Base-by-base conservation (phyloP, 2,113 vertebrate genomes). In the Etheostoma spectabile region DNA sequence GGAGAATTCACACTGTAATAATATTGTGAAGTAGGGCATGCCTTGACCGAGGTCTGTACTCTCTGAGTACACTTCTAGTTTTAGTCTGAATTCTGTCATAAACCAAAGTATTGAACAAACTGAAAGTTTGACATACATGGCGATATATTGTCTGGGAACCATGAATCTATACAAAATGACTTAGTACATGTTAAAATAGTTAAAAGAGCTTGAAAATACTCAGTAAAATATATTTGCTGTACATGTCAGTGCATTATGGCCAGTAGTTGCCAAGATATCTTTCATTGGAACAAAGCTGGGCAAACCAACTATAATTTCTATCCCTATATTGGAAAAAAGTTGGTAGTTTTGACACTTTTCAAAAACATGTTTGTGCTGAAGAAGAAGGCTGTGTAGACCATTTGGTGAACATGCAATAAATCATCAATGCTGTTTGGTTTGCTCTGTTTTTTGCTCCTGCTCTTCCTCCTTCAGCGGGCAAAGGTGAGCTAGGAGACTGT, bases 341-440 rank as follows among this genome's bases (percentile, higher is more conserved):
- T 6, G 10, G 11, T 66, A 2, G 15, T 30, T 18, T 35, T 61
- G 30, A 10, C 16, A 60, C 16, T 19, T 35, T 60, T 35, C 8
- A 60, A 33, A 60, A 61, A 6, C 14, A 2, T 14, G 61, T 8
- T 35, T 53, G 19, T 6, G 65, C 52, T 72, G 24, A 24, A 30
- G 21, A 19, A 30, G n/a, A 62, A 79, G 73, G 51, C 48, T 73
- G 21, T n/a, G 6, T 0, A 33, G 46, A 13, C 19, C 11, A 38
- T 86, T 86, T 89, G 77, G 82, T 86, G 64, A 63, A 86, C 74
- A 77, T 63, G 65, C 60, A 77, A 72, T 84, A 82, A 83, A 56
- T 51, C 73, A 63, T 67, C 13, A n/a, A 16, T 38, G 11, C 10
- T 53, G 13, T 35, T 73, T n/a, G 5, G 11, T 79, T 77, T 84